Conservation (phyloP, 2,797 vertebrate species). For the Benthosema pterotum region DNA sequence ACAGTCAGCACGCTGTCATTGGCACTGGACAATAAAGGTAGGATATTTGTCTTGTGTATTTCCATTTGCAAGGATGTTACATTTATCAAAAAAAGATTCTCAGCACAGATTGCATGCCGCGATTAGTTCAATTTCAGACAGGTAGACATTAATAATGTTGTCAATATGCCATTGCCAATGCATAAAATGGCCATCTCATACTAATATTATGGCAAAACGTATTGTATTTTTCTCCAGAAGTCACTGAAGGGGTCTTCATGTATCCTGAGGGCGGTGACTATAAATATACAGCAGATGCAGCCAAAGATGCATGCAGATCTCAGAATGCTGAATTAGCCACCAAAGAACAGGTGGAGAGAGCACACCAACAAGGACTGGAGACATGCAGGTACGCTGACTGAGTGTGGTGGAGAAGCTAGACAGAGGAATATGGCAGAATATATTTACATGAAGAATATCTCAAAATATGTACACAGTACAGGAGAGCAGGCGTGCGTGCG, state of each 20-base stretch:
- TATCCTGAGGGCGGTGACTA: constrained; percentile 49
- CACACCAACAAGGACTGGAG: constrained; percentile 64
- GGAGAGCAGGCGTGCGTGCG: too few species aligned
- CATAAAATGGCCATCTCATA: neutral
- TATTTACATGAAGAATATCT: neutral
- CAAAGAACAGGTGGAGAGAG: constrained; percentile 61
- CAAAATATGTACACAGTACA: neutral
- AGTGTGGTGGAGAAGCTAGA: neutral
- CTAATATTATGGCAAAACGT: neutral
- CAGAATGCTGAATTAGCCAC: constrained; percentile 72
- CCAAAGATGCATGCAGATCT: constrained; percentile 57
- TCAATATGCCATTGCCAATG: too few species aligned
- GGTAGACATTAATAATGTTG: too few species aligned
- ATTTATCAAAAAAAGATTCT: neutral
- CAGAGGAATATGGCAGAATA: too few species aligned
- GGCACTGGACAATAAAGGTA: constrained; percentile 59
- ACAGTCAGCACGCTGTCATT: constrained; percentile 11
- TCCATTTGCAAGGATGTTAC: rapidly evolving
- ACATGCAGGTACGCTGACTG: constrained; percentile 77
- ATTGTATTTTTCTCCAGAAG: constrained; percentile 23
- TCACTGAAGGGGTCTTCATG: constrained; percentile 70
- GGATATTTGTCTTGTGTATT: constrained; percentile 14
- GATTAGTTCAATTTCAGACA: too few species aligned
- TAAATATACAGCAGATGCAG: constrained; percentile 64
- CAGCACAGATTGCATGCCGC: too few species aligned